Conservation (phyloP, 2,888 invertebrate genomes). For the Drosophila nr. fundita region DNA sequence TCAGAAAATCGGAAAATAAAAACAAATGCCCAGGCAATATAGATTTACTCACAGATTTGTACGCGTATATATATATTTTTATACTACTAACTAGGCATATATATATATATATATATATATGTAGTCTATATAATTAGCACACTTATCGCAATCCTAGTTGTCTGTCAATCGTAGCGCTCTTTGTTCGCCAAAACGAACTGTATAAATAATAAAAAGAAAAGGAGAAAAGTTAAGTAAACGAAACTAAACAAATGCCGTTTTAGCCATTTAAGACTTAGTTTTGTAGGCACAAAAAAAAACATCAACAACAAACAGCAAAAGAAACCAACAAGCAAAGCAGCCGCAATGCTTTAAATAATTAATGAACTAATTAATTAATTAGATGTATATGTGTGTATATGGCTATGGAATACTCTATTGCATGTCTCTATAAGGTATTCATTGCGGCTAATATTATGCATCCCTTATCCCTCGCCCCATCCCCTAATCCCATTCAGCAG, state of each 20-base stretch:
- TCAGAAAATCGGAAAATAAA: background rate
- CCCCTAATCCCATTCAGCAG: constrained; percentile 11
- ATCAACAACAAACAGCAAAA: background rate
- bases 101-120: constrained; percentile 12
- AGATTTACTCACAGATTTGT: constrained; percentile 5
- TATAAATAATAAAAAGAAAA: constrained; percentile 27
- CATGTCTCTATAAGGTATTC: constrained; percentile 16
- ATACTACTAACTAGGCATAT: constrained; percentile 48
- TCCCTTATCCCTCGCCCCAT: background rate
- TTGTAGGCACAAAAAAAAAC: constrained; percentile 5
- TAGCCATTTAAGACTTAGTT: constrained; percentile 34
- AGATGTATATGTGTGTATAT: constrained; percentile 12
- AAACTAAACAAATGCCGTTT: constrained; percentile 30
- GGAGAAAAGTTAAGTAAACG: background rate
- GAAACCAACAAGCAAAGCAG: constrained; percentile 12
- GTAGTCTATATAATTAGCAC: constrained; percentile 37
- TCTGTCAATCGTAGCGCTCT: constrained; percentile 50
- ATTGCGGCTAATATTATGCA: constrained; percentile 37
- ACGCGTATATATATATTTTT: constrained; percentile 55
- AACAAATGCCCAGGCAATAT: constrained; percentile 6
- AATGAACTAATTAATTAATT: constrained; percentile 17
- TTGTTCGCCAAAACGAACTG: constrained; percentile 33
- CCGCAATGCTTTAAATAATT: constrained; percentile 45
- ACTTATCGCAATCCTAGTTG: constrained; percentile 53
- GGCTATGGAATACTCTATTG: constrained; percentile 37